Evolutionary conservation across 2,797 vertebrate species (phyloP).

Genomic region (Glossophaga mutica): DNA sequence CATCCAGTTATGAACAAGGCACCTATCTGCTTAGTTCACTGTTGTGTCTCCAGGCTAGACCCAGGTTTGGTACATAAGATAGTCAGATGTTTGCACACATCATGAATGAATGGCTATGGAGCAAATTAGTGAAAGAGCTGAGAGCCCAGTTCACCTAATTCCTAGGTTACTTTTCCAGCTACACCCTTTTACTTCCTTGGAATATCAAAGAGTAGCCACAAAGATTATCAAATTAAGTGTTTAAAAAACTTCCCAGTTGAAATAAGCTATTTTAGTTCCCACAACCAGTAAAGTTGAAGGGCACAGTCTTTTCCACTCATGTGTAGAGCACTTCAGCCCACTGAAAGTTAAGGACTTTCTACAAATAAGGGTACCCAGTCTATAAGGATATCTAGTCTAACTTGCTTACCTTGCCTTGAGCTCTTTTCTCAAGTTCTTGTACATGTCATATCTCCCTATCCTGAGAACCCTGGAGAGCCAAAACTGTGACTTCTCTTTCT

Average conservation of each 20-base stretch:
- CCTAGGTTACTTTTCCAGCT: background rate
- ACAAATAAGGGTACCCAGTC: background rate
- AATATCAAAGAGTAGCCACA: background rate
- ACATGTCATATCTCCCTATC: background rate
- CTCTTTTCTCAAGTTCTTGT: background rate
- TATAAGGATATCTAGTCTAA: background rate
- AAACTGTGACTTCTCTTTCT: constrained; percentile 1
- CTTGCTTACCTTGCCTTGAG: background rate
- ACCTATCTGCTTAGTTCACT: background rate
- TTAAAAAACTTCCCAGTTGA: background rate
- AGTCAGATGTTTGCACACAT: background rate
- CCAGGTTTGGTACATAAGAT: background rate
- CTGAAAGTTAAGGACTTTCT: background rate
- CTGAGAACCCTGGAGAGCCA: background rate
- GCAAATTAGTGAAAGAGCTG: background rate
- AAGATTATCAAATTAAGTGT: background rate
- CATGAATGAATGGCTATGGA: background rate
- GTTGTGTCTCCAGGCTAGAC: background rate
- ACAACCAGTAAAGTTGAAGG: background rate
- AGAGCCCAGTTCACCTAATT: background rate
- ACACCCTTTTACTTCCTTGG: background rate
- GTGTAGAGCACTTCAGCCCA: background rate
- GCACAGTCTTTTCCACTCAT: background rate
- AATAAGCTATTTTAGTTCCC: background rate
- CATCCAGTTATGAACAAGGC: background rate